Base-by-base conservation (phyloP, 2,888 invertebrate species). In the Diogma glabrata region DNA sequence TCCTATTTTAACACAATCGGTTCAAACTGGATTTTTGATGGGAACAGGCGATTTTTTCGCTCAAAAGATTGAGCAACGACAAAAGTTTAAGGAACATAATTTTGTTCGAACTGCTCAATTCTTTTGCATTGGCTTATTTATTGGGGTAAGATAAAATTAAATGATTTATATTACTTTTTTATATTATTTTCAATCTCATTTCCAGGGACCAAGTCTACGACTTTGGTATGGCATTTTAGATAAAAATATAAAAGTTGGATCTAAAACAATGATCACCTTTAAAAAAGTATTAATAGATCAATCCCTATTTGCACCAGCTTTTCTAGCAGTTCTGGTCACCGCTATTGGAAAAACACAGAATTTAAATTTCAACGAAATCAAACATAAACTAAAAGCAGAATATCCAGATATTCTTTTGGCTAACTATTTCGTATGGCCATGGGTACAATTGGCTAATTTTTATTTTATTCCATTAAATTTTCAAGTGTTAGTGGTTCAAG, bases 361-460 rank as follows among this genome's bases (percentile, higher is more conserved):
- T 19, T 75, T 79, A 57, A 61, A 71, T 47, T 59, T 70, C 49
- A 61, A 73, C 16, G 65, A 67, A 38, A 73, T 81, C 51, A 72
- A 76, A 63, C 59, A 64, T 3, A 78, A 81, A 64, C 56, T 84
- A 23, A 58, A 70, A 56, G 64, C 66, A 23, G 79, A 83, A 63
- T 84, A 82, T 63, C 53, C 64, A 12, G 80, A 81, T 62, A 76
- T 86, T 47, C 63, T 87, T 53, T 66, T 72, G 53, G 75, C 76
- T 51, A 85, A 84, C 70, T 87, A 83, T 64, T 79, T 76, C 64
- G 73, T 85, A 17, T 92, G 91, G 91, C 92, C 92, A 4, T 75
- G 79, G 60, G 89, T 88, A 1, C 93, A 94, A 66, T 60, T 89
- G 26, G 64, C 84, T 3, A 95, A 94, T 67, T 95, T 95, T 70